Percentiles rank a stretch among this genome's conserved stretches.
These are phyloP conservation scores for Pollenia griseotomentosa DNA, from an alignment of 2,888 invertebrate species.

Conservation along the genomic window DNA sequence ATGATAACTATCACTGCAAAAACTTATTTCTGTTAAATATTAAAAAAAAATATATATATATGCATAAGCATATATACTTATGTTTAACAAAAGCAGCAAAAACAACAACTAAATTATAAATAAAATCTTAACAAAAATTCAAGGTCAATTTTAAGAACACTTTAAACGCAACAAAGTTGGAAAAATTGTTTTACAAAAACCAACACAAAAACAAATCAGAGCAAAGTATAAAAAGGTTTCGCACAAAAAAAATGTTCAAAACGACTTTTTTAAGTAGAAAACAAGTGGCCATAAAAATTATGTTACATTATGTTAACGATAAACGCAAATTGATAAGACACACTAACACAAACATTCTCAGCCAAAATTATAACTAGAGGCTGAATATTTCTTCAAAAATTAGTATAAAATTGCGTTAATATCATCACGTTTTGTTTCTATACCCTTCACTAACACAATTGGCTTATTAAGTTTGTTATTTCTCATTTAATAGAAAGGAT, in stretches of 20 bases:
- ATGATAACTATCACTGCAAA: slow-evolving; percentile 61
- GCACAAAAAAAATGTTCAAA: not conserved
- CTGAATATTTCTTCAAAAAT: too few species aligned
- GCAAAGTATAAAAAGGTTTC: not conserved
- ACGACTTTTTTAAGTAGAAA: not conserved
- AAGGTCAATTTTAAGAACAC: slow-evolving; percentile 58
- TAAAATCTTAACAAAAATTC: slow-evolving; percentile 42
- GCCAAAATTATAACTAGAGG: too few species aligned
- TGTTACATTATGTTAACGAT: slow-evolving; percentile 50
- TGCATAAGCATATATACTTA: not conserved
- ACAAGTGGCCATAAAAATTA: slow-evolving; percentile 50
- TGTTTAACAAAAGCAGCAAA: not conserved
- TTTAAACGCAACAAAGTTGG: slow-evolving; percentile 42
- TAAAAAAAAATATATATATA: not conserved
- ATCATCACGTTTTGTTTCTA: too few species aligned
- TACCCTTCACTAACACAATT: too few species aligned
- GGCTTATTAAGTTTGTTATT: too few species aligned
- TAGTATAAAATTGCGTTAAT: too few species aligned
- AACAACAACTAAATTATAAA: slow-evolving; percentile 48
- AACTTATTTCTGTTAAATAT: not conserved
- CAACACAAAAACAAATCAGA: not conserved
- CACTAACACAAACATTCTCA: too few species aligned
- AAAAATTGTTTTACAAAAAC: not conserved
- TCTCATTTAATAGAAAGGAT: too few species aligned
- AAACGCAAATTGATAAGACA: slow-evolving; percentile 45